Base-by-base conservation (phyloP, 2,888 invertebrate genomes). In the Euspilapteryx auroguttella region DNA sequence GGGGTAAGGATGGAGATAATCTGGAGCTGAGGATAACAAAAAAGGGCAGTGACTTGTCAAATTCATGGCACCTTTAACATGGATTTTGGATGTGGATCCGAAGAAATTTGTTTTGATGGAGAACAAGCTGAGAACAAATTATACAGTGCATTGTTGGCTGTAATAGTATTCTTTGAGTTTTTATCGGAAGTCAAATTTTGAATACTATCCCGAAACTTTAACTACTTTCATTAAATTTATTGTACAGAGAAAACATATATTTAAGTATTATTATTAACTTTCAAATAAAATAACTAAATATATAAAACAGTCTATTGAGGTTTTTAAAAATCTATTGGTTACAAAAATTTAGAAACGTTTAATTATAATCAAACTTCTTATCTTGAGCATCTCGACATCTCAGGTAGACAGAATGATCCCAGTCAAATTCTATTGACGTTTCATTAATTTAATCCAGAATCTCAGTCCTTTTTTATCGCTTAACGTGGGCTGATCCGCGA, bases 1-100 rank as follows among this genome's bases (percentile, higher is more conserved):
- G 73, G 61, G 64, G 73, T 69, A 65, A 69, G 57, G 47, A 53
- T 54, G 58, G 59, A 73, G 73, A 73, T 73, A 56, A 73, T 73
- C 71, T 75, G n/a, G n/a, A n/a, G 59, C 49, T 41, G 40, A 41
- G 30, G 38, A 46, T 51, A 57, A 61, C 63, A 10, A 20, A 65
- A 71, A 51, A 73, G 75, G 68, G 57, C 61, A 47, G 65, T 75
- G 75, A 75, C 75, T 75, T 73, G 75, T 71, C 69, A 65, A 69
- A 73, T 71, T 66, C 68, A 41, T 65, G 59, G 71, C 71, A 73
- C 73, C 71, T 43, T 40, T 38, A 38, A 38, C 45, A n/a, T 47
- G 48, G 12, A 7, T 25, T 14, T 15, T 7, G 11, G 15, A 10
- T 8, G 8, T 5, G 23, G 25, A 12, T 25, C n/a, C 25, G 2